Conservation (phyloP, 2,113 vertebrate species). For the Delphinus delphis region DNA sequence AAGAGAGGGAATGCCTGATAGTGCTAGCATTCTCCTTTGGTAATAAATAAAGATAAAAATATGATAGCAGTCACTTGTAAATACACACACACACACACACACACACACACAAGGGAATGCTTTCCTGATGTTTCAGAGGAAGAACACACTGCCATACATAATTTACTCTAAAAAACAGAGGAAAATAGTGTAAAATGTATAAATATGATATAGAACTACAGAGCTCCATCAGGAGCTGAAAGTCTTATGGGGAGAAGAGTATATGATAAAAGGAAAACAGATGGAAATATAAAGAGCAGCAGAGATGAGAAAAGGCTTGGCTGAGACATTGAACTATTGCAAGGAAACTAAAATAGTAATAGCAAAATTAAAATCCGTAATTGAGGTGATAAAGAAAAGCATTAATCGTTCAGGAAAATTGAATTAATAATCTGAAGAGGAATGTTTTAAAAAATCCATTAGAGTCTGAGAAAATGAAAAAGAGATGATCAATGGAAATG, state of each 20-base stretch:
- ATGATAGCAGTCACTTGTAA: background rate
- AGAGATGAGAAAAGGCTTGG: background rate
- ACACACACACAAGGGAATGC: background rate
- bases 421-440: conserved; percentile 47
- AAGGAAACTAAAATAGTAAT: conserved; percentile 52
- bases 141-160: background rate
- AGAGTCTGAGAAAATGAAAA: conserved; percentile 27
- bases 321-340: background rate
- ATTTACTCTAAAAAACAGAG: background rate
- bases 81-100: background rate
- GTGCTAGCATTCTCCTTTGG: background rate
- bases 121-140: background rate
- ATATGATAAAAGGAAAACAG: background rate
- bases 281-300: background rate
- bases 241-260: background rate
- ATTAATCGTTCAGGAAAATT: conserved; percentile 42
- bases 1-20: background rate
- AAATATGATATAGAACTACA: background rate
- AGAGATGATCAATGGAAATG: conserved; percentile 41
- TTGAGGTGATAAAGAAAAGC: conserved; percentile 45
- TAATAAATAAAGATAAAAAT: background rate
- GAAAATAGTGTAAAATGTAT: background rate
- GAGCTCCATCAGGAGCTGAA: background rate
- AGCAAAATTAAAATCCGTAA: conserved; percentile 22
- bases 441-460: conserved; percentile 61